phyloP scores from a whole-genome alignment of 2,797 vertebrate genomes.

The Knipowitschia caucasica region DNA sequence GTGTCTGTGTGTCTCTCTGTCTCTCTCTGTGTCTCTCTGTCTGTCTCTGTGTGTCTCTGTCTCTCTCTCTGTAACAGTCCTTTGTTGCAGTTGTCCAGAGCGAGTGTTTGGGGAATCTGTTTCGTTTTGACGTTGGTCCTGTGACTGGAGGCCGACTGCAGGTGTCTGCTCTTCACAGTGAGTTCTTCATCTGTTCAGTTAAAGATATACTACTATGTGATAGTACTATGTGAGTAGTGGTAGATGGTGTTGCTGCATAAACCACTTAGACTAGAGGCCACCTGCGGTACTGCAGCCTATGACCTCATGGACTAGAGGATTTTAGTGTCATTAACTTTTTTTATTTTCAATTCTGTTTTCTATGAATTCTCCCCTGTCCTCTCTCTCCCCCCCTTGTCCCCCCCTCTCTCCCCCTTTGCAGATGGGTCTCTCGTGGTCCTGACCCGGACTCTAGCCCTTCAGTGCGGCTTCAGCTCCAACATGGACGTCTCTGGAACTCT shows the following conservation, averaged over 20 bases:
- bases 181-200: too few species aligned
- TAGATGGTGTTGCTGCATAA: too few species aligned
- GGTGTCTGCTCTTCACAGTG: slow-evolving; percentile 53
- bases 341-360: background rate
- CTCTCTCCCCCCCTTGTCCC: background rate
- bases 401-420: slow-evolving; percentile 22
- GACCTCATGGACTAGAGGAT: too few species aligned
- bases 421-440: slow-evolving; percentile 49
- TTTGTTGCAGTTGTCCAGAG: slow-evolving; percentile 44
- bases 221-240: too few species aligned
- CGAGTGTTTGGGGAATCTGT: slow-evolving; percentile 62
- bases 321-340: too few species aligned
- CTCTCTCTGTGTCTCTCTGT: too few species aligned
- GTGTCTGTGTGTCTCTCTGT: too few species aligned
- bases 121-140: slow-evolving; percentile 52
- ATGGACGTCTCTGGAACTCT: slow-evolving; percentile 43
- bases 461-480: slow-evolving; percentile 72
- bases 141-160: slow-evolving; percentile 52
- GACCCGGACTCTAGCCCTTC: slow-evolving; percentile 54
- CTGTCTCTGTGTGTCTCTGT: too few species aligned
- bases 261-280: too few species aligned
- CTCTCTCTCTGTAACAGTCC: too few species aligned
- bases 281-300: too few species aligned
- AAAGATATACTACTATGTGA: too few species aligned
- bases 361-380: background rate